These are phyloP conservation scores for Dexiosoma caninum DNA, from an alignment of 2,888 invertebrate genomes.

Conservation along the genomic window DNA sequence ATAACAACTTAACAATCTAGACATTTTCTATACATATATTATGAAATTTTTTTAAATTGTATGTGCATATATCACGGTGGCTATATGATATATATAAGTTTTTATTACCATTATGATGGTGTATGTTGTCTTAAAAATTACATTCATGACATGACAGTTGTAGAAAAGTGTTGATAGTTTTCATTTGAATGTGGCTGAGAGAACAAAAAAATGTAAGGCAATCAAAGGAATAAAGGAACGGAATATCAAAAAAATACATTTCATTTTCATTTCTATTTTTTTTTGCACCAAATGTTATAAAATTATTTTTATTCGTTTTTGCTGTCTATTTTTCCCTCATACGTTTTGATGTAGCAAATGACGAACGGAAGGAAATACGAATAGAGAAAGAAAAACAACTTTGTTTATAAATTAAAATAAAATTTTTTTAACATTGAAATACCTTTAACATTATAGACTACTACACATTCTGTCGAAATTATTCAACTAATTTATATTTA, in stretches of 20 bases:
- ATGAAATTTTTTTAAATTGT: slow-evolving; percentile 30
- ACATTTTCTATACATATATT: slow-evolving; percentile 47
- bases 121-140: slow-evolving; percentile 31
- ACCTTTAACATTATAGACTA: no score
- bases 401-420: not conserved
- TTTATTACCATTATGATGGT: slow-evolving; percentile 23
- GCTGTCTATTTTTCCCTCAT: not conserved
- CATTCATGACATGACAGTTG: slow-evolving; percentile 59
- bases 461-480: no score
- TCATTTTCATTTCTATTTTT: slow-evolving; percentile 15
- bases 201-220: not conserved
- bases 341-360: not conserved
- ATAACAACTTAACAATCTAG: slow-evolving; percentile 22
- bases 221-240: not conserved
- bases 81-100: no score
- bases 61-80: slow-evolving; percentile 23
- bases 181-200: slow-evolving; percentile 31
- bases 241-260: slow-evolving; percentile 1
- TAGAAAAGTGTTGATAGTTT: slow-evolving; percentile 59
- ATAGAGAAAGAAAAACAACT: slow-evolving; percentile 2
- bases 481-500: no score
- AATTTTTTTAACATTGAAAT: slow-evolving; percentile 1
- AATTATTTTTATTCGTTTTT: slow-evolving; percentile 11
- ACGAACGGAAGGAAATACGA: slow-evolving; percentile 49
- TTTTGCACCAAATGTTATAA: slow-evolving; percentile 31